Evolutionary conservation across 1,140 invertebrate species (phyloP), one percentile per base, ranked within the genome.

Genomic region (Drosophila bocqueti): DNA sequence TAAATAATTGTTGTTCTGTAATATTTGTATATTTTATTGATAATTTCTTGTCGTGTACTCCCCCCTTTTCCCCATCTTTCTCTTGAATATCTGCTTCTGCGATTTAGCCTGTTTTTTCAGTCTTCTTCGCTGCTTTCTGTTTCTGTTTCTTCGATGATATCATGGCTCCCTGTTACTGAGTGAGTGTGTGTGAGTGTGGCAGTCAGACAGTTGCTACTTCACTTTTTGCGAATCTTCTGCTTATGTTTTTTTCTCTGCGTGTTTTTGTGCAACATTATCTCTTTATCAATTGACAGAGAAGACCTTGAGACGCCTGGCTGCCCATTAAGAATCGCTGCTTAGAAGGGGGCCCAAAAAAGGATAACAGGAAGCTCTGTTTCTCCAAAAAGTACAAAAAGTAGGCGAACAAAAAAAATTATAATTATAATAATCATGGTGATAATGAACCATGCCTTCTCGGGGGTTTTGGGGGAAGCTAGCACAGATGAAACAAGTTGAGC

Each of bases 261-360:
- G 71, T 79, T 61, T 62, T 55, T 52, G 36, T 57, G 82, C 58
- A 59, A 61, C 65, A 87, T 87, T 89, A 87, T 81, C 84, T 84
- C 68, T 81, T 87, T 87, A 87, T 89, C 84, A 90, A 77, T 87
- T 81, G 81, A 83, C 81, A 84, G 84, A 52, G 36, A 79, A 81
- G 84, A 89, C 84, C 81, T 87, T 76, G 81, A 81, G 66, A 78
- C 75, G 76, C 76, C 76, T 78, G 38, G 36, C 29, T 60, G 69
- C 38, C 71, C 71, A 74, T 74, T 61, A 73, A 65, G 66, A 65
- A 79, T 60, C 46, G 63, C 43, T 42, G 69, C 43, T 82, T 82
- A 69, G 74, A 79, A 75, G 60, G 54, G 46, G 34, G 9, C 46
- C 4, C 26, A 26, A 26, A 21, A 55, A 42, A 29, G 18, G 29